Evolutionary conservation across 2,888 invertebrate species (phyloP), one percentile per base, ranked within the genome.

Genomic region (Dicyrtomina minuta): DNA sequence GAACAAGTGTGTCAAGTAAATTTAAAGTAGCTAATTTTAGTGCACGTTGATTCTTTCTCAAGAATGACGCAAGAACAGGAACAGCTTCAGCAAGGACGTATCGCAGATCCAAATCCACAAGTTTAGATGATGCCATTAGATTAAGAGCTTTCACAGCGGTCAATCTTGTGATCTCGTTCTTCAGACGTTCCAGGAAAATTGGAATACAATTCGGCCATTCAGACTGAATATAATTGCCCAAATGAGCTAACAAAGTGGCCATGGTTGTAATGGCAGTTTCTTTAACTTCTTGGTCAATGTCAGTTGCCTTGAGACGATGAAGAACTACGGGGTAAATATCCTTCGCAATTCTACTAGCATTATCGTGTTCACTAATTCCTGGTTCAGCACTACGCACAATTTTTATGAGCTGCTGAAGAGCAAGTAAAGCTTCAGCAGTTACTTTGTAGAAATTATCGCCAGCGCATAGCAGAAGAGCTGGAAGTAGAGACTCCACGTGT

Each of bases 231-330:
- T 76, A 77, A 15, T 51, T 68, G 0, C 96, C 96, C 77, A 97
- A 88, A 82, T 93, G 93, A 72, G 93, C 91, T 60, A 98, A 88
- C 61, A 97, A 90, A 82, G 96, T 94, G 15, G 96, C 96, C 90
- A 95, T 93, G 79, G 97, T 95, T 0, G 95, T 91, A 74, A 99
- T 98, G 12, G 99, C 96, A 26, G 96, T 87, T 81, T 99, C 99
- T 82, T 99, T 98, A 0, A 99, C 98, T 84, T 99, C 99, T 82
- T 99, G 98, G 84, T 99, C 99, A 80, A 98, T 96, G 81, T 99
- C 98, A 0, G 96, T 92, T 41, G 97, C 93, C 79, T 90, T 90
- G 46, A 99, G 85, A 22, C 78, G 75, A 26, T 66, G 75, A 24
- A 78, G 72, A 55, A 78, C 77, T 10, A 73, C 72, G 2, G 76